Percentiles rank a stretch among this genome's conserved stretches.
Evolutionary conservation across 1,140 invertebrate species (phyloP).

Genomic region (Carposina sasakii): DNA sequence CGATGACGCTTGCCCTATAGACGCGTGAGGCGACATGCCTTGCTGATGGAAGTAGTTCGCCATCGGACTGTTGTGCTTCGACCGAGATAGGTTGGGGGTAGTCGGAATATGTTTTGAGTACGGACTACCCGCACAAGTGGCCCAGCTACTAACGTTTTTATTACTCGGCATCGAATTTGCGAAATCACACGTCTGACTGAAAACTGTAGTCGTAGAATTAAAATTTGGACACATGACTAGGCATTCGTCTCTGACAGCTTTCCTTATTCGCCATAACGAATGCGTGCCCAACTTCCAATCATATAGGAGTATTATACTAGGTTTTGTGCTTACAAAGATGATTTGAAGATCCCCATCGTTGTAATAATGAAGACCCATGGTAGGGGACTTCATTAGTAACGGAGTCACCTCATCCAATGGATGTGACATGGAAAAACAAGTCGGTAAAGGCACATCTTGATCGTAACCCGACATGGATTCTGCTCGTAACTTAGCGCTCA

Average conservation of each 20-base stretch:
- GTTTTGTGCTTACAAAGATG: slow-evolving; percentile 69
- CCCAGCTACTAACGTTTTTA: slow-evolving; percentile 48
- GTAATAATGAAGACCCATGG: slow-evolving; percentile 72
- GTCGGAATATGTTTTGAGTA: slow-evolving; percentile 41
- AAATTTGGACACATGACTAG: slow-evolving; percentile 72
- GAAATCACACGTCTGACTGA: slow-evolving; percentile 69
- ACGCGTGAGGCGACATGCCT: slow-evolving; percentile 63
- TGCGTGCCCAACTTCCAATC: slow-evolving; percentile 84
- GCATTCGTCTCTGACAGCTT: slow-evolving; percentile 82
- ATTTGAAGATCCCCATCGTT: slow-evolving; percentile 70
- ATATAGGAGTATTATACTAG: slow-evolving; percentile 80
- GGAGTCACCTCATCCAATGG: slow-evolving; percentile 92
- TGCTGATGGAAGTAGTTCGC: slow-evolving; percentile 68
- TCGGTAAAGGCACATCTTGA: slow-evolving; percentile 72
- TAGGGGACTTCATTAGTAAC: slow-evolving; percentile 78
- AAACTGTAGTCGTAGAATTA: slow-evolving; percentile 64
- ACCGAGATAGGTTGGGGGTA: slow-evolving; percentile 52
- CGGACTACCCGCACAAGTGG: slow-evolving; percentile 47
- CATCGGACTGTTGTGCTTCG: slow-evolving; percentile 77
- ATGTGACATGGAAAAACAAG: slow-evolving; percentile 88
- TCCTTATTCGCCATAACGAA: slow-evolving; percentile 86
- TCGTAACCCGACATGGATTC: slow-evolving; percentile 56
- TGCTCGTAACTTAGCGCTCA: slow-evolving; percentile 51
- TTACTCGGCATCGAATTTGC: slow-evolving; percentile 48
- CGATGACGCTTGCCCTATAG: slow-evolving; percentile 63